Conservation (phyloP, 1,140 invertebrate genomes). For the Apis dorsata region DNA sequence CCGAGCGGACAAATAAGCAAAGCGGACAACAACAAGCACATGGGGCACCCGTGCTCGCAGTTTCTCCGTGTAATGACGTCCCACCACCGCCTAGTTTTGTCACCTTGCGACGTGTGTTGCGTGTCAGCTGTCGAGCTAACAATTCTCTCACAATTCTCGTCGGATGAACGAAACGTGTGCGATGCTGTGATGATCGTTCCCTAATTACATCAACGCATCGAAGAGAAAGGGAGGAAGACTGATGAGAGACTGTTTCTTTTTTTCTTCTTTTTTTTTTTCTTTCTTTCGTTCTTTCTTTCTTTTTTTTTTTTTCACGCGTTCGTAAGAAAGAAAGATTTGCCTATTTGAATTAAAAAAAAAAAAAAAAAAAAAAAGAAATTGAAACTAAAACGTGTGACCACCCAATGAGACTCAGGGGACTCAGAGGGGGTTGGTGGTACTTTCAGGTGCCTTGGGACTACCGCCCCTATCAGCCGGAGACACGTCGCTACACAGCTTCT, state of each 20-base stretch:
- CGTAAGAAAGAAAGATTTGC: not conserved
- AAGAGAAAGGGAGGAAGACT: constrained; percentile 24
- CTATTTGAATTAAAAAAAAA: constrained; percentile 23
- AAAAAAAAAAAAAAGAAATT: not conserved
- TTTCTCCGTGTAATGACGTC: constrained; percentile 68
- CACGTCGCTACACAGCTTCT: constrained; percentile 73
- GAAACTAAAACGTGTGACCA: constrained; percentile 1
- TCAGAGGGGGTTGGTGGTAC: constrained; percentile 74
- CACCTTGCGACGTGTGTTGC: not conserved
- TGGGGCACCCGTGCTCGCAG: constrained; percentile 69
- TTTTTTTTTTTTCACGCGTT: not conserved
- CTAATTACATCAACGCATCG: not conserved
- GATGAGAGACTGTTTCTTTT: not conserved
- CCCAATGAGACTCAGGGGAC: constrained; percentile 54
- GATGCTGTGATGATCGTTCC: constrained; percentile 3
- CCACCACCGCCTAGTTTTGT: constrained; percentile 8
- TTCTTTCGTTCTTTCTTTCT: no score
- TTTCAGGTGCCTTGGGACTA: constrained; percentile 77
- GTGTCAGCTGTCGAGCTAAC: not conserved
- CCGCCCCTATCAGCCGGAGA: constrained; percentile 71
- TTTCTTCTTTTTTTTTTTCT: no score
- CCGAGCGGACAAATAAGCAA: not conserved
- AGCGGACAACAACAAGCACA: not conserved
- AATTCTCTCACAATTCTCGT: not conserved
- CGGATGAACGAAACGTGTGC: not conserved